Conservation (phyloP, 1,140 invertebrate genomes). For the Asobara japonica region DNA sequence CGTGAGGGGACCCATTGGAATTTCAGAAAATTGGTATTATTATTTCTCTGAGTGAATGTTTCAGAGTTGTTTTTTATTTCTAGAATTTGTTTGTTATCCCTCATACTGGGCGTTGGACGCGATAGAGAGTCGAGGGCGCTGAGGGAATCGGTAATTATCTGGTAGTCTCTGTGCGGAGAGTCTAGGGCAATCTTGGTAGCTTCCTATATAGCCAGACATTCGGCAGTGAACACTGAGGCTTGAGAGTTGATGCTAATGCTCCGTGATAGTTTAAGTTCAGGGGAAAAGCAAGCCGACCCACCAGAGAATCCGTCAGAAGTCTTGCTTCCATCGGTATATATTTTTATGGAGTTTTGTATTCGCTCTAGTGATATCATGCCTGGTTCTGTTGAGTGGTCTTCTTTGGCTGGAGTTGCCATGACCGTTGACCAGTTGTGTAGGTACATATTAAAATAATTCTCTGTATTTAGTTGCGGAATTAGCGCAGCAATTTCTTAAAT, state of each 20-base stretch:
- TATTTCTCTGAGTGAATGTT: not conserved
- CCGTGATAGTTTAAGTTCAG: not conserved
- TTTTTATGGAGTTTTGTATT: not conserved
- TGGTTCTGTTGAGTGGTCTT: not conserved
- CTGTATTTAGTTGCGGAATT: not conserved
- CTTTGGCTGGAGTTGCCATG: not conserved
- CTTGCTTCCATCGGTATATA: not conserved
- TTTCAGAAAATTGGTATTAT: not conserved
- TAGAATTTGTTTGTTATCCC: not conserved
- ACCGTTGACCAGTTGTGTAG: not conserved
- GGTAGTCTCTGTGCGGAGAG: not conserved
- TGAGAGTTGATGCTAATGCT: not conserved
- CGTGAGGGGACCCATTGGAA: constrained; percentile 21
- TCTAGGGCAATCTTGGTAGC: not conserved
- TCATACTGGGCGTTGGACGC: not conserved
- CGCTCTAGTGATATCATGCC: not conserved
- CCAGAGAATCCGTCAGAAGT: not conserved
- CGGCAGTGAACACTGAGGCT: not conserved
- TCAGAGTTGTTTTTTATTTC: constrained; percentile 12
- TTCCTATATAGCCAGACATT: not conserved
- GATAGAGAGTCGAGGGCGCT: not conserved
- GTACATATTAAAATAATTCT: not conserved
- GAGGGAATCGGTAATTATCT: not conserved
- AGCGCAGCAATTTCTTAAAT: not conserved
- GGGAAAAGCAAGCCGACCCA: not conserved